Base-by-base conservation (phyloP, 2,113 vertebrate genomes). In the Muntiacus reevesi region DNA sequence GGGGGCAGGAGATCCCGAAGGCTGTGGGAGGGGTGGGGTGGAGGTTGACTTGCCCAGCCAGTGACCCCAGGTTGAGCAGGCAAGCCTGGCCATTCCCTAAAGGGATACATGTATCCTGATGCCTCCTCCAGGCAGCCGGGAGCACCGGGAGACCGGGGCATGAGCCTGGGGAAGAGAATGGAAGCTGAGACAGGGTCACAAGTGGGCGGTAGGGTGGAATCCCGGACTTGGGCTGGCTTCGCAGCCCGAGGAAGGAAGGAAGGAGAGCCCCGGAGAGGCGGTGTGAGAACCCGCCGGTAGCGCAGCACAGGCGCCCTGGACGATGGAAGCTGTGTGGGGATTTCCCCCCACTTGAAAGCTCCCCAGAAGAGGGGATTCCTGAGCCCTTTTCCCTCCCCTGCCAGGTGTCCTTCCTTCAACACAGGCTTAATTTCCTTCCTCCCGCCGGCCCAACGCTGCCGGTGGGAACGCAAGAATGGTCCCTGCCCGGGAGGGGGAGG, bases 331-430 rank as follows among this genome's bases (percentile, higher is more conserved):
- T 28, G 74, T 36, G 47, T 83, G 97, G 96, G 97, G 78, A 97
- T 97, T 97, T 96, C 76, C 97, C 93, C 88, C 92, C 79, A 91
- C 92, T 92, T 86, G 95, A 97, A 97, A 93, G 93, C 85, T 93
- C 50, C 89, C 93, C 94, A 89, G 94, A 92, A 85, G 87, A 97
- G 96, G 95, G 97, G 94, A 97, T 97, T 97, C 91, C 95, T 91
- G 86, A 91, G 87, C 59, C 91, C 84, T 47, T 91, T 82, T 87
- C 79, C 90, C 95, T 92, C 97, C 91, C 50, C 82, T 79, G 85
- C 97, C 97, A 97, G 97, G 94, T 97, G 98, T 97, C 93, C 93
- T 95, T 98, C 97, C 97, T 97, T 97, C 97, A 97, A 96, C 95
- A 95, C 96, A 55, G 87, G 55, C 95, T 96, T 98, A 97, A 96